phyloP scores from a whole-genome alignment of 2,797 vertebrate genomes.

The Alosa sapidissima region DNA sequence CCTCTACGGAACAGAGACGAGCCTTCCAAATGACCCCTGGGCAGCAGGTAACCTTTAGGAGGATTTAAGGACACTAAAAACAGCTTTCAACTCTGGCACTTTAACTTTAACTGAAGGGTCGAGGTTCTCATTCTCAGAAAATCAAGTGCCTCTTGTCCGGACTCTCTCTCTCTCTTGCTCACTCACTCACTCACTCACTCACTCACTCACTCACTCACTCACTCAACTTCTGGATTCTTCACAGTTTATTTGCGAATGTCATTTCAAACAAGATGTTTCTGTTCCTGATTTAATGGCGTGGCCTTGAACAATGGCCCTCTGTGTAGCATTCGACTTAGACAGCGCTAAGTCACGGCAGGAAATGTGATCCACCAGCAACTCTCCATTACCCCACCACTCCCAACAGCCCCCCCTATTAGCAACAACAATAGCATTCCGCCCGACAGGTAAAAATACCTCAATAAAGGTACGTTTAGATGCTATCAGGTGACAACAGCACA shows the following conservation, averaged over 20 bases:
- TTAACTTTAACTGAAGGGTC: background rate
- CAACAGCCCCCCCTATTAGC: slow-evolving; percentile 13
- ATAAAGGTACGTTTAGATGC: slow-evolving; percentile 44
- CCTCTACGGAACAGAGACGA: background rate
- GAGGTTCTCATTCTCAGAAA: background rate
- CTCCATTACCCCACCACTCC: background rate
- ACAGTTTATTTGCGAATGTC: background rate
- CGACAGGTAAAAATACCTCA: slow-evolving; percentile 38
- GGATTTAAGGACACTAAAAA: background rate
- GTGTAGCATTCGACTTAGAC: background rate
- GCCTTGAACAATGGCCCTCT: slow-evolving; percentile 28
- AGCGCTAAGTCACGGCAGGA: slow-evolving; percentile 1
- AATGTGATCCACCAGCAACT: slow-evolving; percentile 16
- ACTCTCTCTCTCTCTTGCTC: background rate
- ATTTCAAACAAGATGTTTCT: background rate
- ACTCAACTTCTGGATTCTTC: background rate
- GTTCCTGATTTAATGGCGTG: slow-evolving; percentile 18
- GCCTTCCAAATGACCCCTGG: background rate
- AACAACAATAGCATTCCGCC: slow-evolving; percentile 32
- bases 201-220: slow-evolving; percentile 34
- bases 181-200: slow-evolving; percentile 29
- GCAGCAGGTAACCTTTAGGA: background rate
- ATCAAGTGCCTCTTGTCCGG: background rate
- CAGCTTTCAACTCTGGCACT: background rate
- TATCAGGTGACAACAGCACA: slow-evolving; percentile 30